Conservation (phyloP, 2,113 vertebrate genomes). For the Tragulus kanchil region DNA sequence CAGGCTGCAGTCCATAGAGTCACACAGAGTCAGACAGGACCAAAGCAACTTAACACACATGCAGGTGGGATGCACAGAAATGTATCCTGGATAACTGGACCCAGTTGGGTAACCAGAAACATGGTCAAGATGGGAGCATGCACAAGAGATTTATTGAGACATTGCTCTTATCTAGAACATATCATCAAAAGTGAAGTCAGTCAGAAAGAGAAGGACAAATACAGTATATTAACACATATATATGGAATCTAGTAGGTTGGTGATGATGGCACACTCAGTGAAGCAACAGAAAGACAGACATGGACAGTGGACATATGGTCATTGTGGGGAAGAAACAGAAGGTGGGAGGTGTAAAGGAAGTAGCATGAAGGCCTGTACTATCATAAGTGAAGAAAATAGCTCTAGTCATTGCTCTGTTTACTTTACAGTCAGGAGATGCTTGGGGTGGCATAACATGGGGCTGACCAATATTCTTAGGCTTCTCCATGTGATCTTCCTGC, state of each 20-base stretch:
- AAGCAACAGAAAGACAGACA: too few species aligned
- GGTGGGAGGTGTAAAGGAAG: too few species aligned
- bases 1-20: neutral
- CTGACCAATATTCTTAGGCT: neutral
- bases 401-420: too few species aligned
- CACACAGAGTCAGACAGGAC: neutral
- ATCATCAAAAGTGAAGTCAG: too few species aligned
- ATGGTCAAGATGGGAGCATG: neutral
- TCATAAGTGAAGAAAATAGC: too few species aligned
- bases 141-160: neutral
- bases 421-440: neutral
- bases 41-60: rapidly evolving
- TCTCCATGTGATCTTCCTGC: neutral
- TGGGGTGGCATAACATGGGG: neutral
- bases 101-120: neutral
- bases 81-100: neutral
- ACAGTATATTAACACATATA: too few species aligned
- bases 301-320: too few species aligned
- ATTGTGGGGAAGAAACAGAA: too few species aligned
- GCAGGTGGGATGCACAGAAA: neutral
- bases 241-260: too few species aligned
- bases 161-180: neutral
- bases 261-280: too few species aligned
- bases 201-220: too few species aligned
- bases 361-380: too few species aligned